Base-by-base conservation (phyloP, 2,888 invertebrate species). In the Catocala fraxini region DNA sequence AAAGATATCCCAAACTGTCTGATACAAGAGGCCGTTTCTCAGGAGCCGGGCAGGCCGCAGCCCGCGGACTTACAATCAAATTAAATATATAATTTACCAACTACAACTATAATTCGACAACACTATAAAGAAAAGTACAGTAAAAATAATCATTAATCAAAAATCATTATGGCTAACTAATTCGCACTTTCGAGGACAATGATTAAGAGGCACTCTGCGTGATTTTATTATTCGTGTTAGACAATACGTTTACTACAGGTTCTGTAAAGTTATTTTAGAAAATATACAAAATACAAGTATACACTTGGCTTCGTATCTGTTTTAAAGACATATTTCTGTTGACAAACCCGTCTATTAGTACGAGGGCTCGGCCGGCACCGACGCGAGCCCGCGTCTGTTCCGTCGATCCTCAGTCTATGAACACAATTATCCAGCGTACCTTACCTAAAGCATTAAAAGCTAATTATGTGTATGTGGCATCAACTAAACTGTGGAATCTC, bases 401-500 rank as follows among this genome's bases (percentile, higher is more conserved):
- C 75, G 71, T 80, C 83, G 47, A 67, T 71, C 84, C 83, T 93
- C 93, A 92, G 91, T 92, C 93, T 91, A 90, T 93, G 91, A 93
- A 93, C 93, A 93, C 93, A 94, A 92, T 92, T 87, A 90, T 89
- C 89, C 93, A 90, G 90, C 92, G 86, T 91, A 92, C 88, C 93
- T 93, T 93, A 94, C 76, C 93, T 93, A 93, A 92, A 94, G 93
- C 93, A 86, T 93, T 93, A 94, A 73, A 93, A 93, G 93, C 94
- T 94, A 94, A 88, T 87, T 89, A 83, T 91, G 87, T 92, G 87
- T 90, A 92, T 88, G 93, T 93, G 92, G 93, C 93, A 93, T 94
- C 86, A 92, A 89, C 85, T 87, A 85, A 86, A 83, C 83, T 74
- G 87, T 89, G 89, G 91, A 91, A 89, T 88, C 85, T 84, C 85